A percentile compares a stretch with the other conserved stretches of the same genome.
Conservation (phyloP, 2,888 invertebrate species). For the Acholoe squamosa region DNA sequence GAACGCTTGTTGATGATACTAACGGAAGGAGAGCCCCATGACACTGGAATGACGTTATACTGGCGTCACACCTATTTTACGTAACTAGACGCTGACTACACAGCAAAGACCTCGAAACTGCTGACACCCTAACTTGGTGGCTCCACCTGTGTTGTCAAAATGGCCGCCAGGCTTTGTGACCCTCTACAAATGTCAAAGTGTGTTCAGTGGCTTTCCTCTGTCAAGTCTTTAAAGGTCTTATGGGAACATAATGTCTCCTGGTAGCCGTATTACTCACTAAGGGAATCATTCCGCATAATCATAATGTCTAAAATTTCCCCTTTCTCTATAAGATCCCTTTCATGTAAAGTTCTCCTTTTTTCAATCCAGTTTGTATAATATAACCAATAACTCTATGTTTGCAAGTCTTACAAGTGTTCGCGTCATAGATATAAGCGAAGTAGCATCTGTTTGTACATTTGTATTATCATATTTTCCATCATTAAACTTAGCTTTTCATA, state of each 20-base stretch:
- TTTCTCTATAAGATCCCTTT: not conserved
- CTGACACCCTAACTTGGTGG: slow-evolving; percentile 43
- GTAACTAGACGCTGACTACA: slow-evolving; percentile 4
- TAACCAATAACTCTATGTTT: not conserved
- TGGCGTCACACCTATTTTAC: slow-evolving; percentile 32
- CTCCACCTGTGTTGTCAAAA: slow-evolving; percentile 18
- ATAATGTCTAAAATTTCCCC: not conserved
- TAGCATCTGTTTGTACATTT: not conserved
- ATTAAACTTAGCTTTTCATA: slow-evolving; percentile 36
- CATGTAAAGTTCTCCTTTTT: not conserved
- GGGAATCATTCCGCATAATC: not conserved
- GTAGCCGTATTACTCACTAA: not conserved
- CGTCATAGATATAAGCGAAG: too few relatives aligned
- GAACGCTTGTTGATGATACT: not conserved
- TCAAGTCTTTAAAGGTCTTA: not conserved
- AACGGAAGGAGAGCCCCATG: not conserved
- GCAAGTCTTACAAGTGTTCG: not conserved
- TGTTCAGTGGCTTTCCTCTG: not conserved
- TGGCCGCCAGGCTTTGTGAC: slow-evolving; percentile 10
- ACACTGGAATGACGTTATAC: not conserved
- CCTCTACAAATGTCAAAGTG: not conserved
- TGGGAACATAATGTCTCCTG: not conserved
- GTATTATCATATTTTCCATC: slow-evolving; percentile 36
- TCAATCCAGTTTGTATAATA: not conserved
- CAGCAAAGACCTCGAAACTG: slow-evolving; percentile 32